phyloP scores from a whole-genome alignment of 2,888 invertebrate genomes.

The Serrognathus titanus region DNA sequence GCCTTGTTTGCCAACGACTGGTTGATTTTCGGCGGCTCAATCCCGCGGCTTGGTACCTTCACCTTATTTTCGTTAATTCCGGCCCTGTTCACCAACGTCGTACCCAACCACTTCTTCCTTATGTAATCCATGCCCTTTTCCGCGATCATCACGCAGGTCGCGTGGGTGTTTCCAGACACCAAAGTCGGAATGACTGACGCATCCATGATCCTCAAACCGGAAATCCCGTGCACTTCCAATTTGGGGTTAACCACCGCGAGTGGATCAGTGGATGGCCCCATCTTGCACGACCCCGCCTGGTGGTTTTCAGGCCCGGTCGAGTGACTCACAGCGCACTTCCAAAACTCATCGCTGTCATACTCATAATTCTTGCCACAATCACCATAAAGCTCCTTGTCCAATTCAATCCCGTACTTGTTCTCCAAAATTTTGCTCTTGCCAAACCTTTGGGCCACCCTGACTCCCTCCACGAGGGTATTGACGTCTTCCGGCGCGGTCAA shows the following conservation, averaged over 20 bases:
- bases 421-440: conserved; percentile 57
- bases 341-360: conserved; percentile 65
- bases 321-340: conserved; percentile 68
- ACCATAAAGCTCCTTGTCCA: conserved; percentile 50
- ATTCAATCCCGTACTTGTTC: conserved; percentile 56
- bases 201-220: conserved; percentile 54
- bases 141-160: conserved; percentile 47
- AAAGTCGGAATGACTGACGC: conserved; percentile 46
- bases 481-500: conserved; percentile 65
- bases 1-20: no score
- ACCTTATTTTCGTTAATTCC: neutral
- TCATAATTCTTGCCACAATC: conserved; percentile 49
- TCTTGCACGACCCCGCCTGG: conserved; percentile 78
- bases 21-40: no score
- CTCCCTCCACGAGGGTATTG: conserved; percentile 60
- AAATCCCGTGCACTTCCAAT: conserved; percentile 61
- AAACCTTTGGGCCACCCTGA: conserved; percentile 57
- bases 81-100: neutral
- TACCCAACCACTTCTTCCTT: conserved; percentile 37
- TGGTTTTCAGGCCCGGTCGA: conserved; percentile 80
- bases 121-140: conserved; percentile 45
- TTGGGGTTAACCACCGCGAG: conserved; percentile 72
- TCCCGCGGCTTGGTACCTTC: no score
- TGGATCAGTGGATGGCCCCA: conserved; percentile 69
- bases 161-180: conserved; percentile 47